These are phyloP conservation scores for Heliconius ethilla DNA, from an alignment of 2,888 invertebrate species.

Conservation along the genomic window DNA sequence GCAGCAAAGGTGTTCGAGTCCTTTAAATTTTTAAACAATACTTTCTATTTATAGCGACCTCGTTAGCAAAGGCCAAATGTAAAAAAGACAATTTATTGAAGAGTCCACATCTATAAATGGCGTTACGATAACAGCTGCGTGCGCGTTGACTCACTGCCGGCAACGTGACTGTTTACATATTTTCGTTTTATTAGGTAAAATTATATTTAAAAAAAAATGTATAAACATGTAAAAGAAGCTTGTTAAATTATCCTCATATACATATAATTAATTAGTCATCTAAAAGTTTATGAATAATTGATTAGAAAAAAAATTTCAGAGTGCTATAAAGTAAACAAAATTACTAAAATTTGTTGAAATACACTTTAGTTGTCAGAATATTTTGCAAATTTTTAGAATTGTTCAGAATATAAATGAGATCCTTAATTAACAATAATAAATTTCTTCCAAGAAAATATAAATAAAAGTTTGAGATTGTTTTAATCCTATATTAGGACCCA, in stretches of 20 bases:
- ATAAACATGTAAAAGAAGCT: not conserved
- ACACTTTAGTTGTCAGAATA: too few species aligned
- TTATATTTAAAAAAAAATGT: not conserved
- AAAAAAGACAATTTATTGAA: slow-evolving; percentile 42
- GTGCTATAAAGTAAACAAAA: not conserved
- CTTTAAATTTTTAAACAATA: slow-evolving; percentile 17
- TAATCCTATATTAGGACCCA: not conserved
- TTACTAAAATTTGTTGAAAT: too few species aligned
- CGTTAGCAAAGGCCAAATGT: slow-evolving; percentile 43
- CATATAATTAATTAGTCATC: not conserved
- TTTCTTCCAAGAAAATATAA: not conserved
- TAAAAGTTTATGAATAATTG: not conserved
- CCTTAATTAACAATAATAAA: not conserved
- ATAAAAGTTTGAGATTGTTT: not conserved
- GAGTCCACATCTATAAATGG: slow-evolving; percentile 61
- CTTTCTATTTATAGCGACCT: slow-evolving; percentile 42
- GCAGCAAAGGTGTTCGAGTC: not conserved
- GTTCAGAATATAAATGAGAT: not conserved
- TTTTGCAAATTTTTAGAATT: not conserved
- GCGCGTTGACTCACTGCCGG: slow-evolving; percentile 60
- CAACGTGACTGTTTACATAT: slow-evolving; percentile 53
- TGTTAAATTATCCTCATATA: not conserved
- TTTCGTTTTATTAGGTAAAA: slow-evolving; percentile 32
- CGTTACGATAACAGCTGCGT: slow-evolving; percentile 58
- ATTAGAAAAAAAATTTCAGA: not conserved